Percentiles rank a stretch among this genome's conserved stretches.
Conservation (phyloP, 2,113 vertebrate species). For the Herpailurus yagouaroundi region DNA sequence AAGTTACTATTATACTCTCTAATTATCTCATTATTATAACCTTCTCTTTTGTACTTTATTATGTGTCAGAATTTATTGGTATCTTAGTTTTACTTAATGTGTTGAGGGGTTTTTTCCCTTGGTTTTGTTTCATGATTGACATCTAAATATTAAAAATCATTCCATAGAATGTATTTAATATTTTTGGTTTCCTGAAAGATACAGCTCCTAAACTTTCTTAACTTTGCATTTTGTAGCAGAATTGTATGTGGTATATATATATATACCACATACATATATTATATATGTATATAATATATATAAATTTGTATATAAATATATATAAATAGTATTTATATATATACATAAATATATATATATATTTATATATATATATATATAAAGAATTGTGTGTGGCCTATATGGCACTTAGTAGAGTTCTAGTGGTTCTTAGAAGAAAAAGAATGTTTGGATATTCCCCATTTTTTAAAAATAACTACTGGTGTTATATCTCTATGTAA, state of each 20-base stretch:
- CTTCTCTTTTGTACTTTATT: background rate
- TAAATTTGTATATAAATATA: too few relatives aligned
- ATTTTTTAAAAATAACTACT: background rate
- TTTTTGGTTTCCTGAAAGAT: background rate
- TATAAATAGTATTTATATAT: too few relatives aligned
- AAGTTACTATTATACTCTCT: background rate
- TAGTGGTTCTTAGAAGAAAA: background rate
- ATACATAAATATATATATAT: background rate
- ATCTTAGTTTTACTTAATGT: background rate
- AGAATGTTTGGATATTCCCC: background rate
- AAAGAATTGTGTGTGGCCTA: background rate
- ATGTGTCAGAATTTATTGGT: background rate
- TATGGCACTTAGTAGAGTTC: background rate
- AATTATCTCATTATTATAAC: background rate
- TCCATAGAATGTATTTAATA: background rate
- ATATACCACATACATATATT: too few relatives aligned
- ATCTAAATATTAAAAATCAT: constrained; percentile 9
- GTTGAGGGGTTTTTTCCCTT: background rate
- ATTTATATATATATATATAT: too few relatives aligned
- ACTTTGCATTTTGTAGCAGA: background rate
- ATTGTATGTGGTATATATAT: background rate
- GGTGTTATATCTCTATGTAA: background rate
- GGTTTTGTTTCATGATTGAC: background rate
- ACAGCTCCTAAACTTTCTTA: background rate
- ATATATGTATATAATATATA: too few relatives aligned